Evolutionary conservation across 2,888 invertebrate species (phyloP).

Genomic region (Melanostoma scalare): DNA sequence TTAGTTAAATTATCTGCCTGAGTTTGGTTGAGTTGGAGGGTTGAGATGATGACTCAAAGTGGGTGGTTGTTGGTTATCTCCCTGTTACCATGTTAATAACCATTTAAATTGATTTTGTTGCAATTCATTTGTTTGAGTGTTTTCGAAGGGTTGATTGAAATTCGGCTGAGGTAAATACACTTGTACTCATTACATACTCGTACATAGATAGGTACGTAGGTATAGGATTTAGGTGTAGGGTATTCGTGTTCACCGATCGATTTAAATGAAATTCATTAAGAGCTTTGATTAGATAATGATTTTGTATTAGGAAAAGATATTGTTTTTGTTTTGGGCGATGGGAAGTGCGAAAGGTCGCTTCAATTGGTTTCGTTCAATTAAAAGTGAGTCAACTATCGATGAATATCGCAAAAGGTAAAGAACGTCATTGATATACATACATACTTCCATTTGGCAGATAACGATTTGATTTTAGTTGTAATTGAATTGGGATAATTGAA

Average conservation of each 20-base stretch:
- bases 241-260: conserved; percentile 47
- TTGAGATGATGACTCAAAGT: conserved; percentile 1
- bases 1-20: conserved; percentile 61
- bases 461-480: conserved; percentile 36
- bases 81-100: conserved; percentile 53
- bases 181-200: too few relatives aligned
- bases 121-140: conserved; percentile 54
- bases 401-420: neutral
- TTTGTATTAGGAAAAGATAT: conserved; percentile 13
- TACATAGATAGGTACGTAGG: too few relatives aligned
- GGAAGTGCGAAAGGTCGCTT: conserved; percentile 10
- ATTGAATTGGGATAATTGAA: conserved; percentile 38
- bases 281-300: conserved; percentile 59
- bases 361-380: conserved; percentile 11
- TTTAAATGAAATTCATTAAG: conserved; percentile 56
- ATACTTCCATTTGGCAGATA: conserved; percentile 28
- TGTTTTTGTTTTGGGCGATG: conserved; percentile 1
- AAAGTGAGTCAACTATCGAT: conserved; percentile 40
- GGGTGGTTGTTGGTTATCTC: conserved; percentile 5
- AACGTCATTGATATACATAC: conserved; percentile 47
- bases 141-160: conserved; percentile 32
- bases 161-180: neutral
- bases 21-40: conserved; percentile 1
- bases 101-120: conserved; percentile 59
- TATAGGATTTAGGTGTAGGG: too few relatives aligned